Base-by-base conservation (phyloP, 2,888 invertebrate genomes). In the Epinotia brunnichana region DNA sequence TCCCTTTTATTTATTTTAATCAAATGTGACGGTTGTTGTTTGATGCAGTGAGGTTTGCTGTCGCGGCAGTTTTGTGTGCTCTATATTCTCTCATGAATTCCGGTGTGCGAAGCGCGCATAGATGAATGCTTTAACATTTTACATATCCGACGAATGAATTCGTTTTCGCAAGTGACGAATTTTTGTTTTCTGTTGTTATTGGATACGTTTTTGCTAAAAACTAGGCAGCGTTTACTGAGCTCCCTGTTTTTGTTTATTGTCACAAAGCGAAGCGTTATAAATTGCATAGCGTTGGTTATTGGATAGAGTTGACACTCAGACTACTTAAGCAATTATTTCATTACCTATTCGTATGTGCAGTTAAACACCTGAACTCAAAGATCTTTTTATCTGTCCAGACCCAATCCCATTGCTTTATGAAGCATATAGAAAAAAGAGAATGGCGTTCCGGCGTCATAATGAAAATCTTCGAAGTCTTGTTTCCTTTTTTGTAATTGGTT, bases 121-220 rank as follows among this genome's bases (percentile, higher is more conserved):
- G 90, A 91, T 91, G 92, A 91, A 91, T 91, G 89, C 87, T 90
- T 91, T 89, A 90, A 90, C 88, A 90, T 92, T 92, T 91, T 91
- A 91, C 90, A 91, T 89, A 90, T 89, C 88, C 89, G 85, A 87
- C 89, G 87, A 90, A 90, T 90, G 90, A 88, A 91, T 90, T 89
- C 85, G 85, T 85, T 86, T 82, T 84, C 84, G 81, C 84, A 81
- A 80, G 85, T 84, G 85, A 84, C 86, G 82, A 82, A 81, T 89
- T 90, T 89, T 85, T 83, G 85, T 89, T 88, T 87, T 85, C 87
- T 87, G 85, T 81, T 83, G 84, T 87, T 89, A 88, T 89, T 88
- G 88, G 54, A n/a, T 21, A 56, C 41, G 54, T 87, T 90, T 89
- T 88, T 87, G 56, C 13, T 39, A 66, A 66, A 66, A 66, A 56